Conservation (phyloP, 1,140 invertebrate genomes). For the Xylocopa sonorina region DNA sequence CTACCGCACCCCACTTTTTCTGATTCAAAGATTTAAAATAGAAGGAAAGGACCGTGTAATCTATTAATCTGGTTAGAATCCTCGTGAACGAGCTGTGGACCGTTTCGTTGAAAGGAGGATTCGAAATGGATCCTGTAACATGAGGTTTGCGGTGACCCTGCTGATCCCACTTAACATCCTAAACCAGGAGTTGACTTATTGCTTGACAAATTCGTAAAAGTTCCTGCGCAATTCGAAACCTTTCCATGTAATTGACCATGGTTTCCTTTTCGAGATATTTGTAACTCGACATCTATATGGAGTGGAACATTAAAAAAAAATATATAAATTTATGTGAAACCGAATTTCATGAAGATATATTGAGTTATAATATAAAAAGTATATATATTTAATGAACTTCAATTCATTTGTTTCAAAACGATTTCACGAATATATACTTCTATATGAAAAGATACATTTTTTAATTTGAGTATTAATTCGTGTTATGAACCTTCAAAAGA, state of each 20-base stretch:
- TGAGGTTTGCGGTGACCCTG: constrained; percentile 59
- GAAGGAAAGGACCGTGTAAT: constrained; percentile 20
- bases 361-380: background rate
- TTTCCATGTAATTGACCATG: constrained; percentile 32
- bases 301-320: background rate
- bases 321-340: background rate
- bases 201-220: constrained; percentile 61
- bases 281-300: background rate
- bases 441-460: too few species aligned
- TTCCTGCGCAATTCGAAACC: constrained; percentile 50
- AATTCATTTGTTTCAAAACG: too few species aligned
- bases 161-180: constrained; percentile 50
- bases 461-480: too few species aligned
- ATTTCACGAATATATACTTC: too few species aligned
- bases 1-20: background rate
- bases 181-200: constrained; percentile 61
- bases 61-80: constrained; percentile 61
- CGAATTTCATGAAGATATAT: background rate
- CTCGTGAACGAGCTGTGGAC: constrained; percentile 51
- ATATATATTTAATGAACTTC: background rate
- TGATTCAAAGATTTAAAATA: background rate
- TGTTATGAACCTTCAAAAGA: too few species aligned
- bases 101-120: constrained; percentile 66
- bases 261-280: background rate
- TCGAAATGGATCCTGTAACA: constrained; percentile 68